These are phyloP conservation scores for Drosophila ironensis DNA, from an alignment of 1,140 invertebrate species.

Conservation along the genomic window DNA sequence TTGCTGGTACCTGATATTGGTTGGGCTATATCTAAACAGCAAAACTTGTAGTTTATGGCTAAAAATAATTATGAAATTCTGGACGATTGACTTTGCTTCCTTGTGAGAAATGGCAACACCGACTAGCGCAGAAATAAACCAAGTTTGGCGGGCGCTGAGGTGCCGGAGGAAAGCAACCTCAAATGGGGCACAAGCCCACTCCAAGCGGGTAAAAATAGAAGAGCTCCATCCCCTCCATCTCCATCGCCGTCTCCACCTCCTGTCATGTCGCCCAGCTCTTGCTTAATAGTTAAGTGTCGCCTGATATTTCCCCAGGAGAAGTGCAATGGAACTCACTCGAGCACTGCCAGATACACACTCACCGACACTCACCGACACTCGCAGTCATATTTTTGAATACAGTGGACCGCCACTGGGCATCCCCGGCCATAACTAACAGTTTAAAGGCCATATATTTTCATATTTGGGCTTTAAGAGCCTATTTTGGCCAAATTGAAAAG, in stretches of 20 bases:
- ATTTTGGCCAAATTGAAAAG: too few relatives aligned
- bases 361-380: background rate
- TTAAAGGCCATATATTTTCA: too few relatives aligned
- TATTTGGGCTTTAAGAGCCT: too few relatives aligned
- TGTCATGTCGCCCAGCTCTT: constrained; percentile 26
- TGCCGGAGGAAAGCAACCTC: constrained; percentile 1
- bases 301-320: constrained; percentile 28
- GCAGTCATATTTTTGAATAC: constrained; percentile 18
- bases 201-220: constrained; percentile 56
- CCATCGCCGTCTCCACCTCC: background rate
- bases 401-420: constrained; percentile 12
- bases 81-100: background rate
- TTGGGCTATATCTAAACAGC: too few relatives aligned
- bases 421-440: constrained; percentile 7
- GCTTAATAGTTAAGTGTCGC: constrained; percentile 58
- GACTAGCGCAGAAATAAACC: background rate
- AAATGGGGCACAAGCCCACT: constrained; percentile 52
- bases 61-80: background rate
- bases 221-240: constrained; percentile 8
- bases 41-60: background rate
- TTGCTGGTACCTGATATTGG: too few relatives aligned
- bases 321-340: constrained; percentile 27
- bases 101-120: background rate
- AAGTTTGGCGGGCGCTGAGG: background rate
- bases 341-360: constrained; percentile 1